Conservation (phyloP, 2,797 vertebrate species). For the Gallinago solitaria region DNA sequence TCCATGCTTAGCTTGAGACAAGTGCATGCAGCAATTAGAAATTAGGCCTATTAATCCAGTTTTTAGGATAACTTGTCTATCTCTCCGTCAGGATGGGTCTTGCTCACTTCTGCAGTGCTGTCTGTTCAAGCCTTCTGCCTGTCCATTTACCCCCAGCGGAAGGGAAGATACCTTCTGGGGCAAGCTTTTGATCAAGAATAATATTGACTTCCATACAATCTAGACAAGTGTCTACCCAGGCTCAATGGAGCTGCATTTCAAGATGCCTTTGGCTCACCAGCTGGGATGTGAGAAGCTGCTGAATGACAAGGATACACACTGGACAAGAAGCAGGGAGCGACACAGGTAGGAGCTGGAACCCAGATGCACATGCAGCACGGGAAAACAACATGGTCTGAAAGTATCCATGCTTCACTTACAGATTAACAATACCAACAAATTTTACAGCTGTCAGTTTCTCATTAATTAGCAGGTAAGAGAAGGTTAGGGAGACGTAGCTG, state of each 20-base stretch:
- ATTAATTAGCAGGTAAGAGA: background rate
- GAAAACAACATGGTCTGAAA: background rate
- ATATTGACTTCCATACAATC: background rate
- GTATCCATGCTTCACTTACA: background rate
- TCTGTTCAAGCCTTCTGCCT: background rate
- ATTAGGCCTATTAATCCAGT: background rate
- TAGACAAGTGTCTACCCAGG: background rate
- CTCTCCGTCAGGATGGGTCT: background rate
- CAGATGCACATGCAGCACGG: accelerated
- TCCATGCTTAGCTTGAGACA: background rate
- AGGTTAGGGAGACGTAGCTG: background rate
- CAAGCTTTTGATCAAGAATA: background rate
- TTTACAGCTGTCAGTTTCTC: background rate
- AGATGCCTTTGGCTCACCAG: background rate
- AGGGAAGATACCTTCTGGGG: background rate
- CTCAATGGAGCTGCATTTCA: background rate
- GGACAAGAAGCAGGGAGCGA: background rate
- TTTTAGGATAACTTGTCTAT: background rate
- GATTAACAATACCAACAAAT: background rate
- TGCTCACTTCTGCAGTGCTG: background rate
- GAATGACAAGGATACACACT: accelerated
- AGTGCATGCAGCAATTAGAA: background rate
- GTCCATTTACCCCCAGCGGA: background rate
- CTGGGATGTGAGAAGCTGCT: accelerated
- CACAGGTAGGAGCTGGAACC: background rate